phyloP scores from a whole-genome alignment of 2,888 invertebrate species.

The Aplocera efformata region DNA sequence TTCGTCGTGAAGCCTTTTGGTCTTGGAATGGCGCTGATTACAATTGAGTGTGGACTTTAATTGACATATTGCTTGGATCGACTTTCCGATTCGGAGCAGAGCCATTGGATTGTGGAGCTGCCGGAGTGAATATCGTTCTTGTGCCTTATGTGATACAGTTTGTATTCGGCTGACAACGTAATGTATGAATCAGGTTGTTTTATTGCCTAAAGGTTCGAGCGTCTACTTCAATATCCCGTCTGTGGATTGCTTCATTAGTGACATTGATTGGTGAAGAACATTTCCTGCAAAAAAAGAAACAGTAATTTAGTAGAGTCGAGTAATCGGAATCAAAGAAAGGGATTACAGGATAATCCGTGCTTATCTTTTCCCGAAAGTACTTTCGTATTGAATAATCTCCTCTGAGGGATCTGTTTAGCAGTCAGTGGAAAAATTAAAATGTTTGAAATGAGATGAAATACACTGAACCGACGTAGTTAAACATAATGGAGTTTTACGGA shows the following conservation, averaged over 20 bases:
- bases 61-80: constrained; percentile 69
- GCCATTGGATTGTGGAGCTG: constrained; percentile 58
- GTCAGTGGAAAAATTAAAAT: constrained; percentile 17
- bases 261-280: constrained; percentile 62
- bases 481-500: constrained; percentile 7
- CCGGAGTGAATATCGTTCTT: constrained; percentile 38
- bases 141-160: constrained; percentile 43
- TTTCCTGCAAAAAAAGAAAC: constrained; percentile 64
- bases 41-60: constrained; percentile 58
- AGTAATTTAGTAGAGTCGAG: constrained; percentile 30
- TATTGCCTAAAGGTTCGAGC: constrained; percentile 61
- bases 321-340: constrained; percentile 16
- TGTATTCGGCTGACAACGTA: constrained; percentile 41
- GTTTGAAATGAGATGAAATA: constrained; percentile 20
- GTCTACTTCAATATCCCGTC: constrained; percentile 73
- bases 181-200: constrained; percentile 57
- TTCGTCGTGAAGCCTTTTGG: constrained; percentile 61
- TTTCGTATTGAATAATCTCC: constrained; percentile 10
- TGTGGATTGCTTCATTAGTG: constrained; percentile 76
- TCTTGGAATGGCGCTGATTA: constrained; percentile 60
- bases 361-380: constrained; percentile 10
- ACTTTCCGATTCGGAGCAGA: constrained; percentile 55
- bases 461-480: constrained; percentile 12
- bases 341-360: constrained; percentile 8
- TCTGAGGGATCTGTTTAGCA: constrained; percentile 5